phyloP scores from a whole-genome alignment of 2,888 invertebrate genomes.

The Horisme vitalbata region DNA sequence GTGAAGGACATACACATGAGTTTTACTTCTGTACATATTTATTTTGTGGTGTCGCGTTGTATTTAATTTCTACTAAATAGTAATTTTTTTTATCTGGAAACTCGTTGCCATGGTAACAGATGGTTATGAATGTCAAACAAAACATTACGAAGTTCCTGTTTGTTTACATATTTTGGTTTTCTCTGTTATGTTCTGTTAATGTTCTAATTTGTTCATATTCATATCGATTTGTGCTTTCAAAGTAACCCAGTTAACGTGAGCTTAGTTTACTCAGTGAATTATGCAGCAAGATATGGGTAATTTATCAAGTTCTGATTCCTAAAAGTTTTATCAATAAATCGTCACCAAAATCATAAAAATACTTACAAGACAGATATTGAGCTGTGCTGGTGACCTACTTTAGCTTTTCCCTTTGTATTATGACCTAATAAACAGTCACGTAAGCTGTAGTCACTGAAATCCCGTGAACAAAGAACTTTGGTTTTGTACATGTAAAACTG shows the following conservation, averaged over 20 bases:
- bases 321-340: slow-evolving; percentile 30
- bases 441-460: slow-evolving; percentile 1
- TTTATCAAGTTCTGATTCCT: neutral
- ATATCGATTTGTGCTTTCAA: neutral
- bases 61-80: too few species aligned
- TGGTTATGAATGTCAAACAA: slow-evolving; percentile 26
- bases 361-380: slow-evolving; percentile 34
- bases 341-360: slow-evolving; percentile 9
- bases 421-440: slow-evolving; percentile 37
- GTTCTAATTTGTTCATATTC: neutral
- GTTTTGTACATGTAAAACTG: neutral
- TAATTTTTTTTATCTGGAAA: too few species aligned
- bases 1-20: too few species aligned
- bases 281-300: neutral
- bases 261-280: neutral
- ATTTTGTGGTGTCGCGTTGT: too few species aligned
- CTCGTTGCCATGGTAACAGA: slow-evolving; percentile 53
- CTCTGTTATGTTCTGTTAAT: neutral
- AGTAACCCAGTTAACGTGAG: neutral
- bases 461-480: slow-evolving; percentile 8
- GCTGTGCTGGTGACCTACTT: slow-evolving; percentile 56
- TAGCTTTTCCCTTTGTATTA: slow-evolving; percentile 41
- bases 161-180: slow-evolving; percentile 24
- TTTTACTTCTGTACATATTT: too few species aligned
- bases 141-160: slow-evolving; percentile 22